These are phyloP conservation scores for Diploptera punctata DNA, from an alignment of 2,888 invertebrate species.

Conservation along the genomic window DNA sequence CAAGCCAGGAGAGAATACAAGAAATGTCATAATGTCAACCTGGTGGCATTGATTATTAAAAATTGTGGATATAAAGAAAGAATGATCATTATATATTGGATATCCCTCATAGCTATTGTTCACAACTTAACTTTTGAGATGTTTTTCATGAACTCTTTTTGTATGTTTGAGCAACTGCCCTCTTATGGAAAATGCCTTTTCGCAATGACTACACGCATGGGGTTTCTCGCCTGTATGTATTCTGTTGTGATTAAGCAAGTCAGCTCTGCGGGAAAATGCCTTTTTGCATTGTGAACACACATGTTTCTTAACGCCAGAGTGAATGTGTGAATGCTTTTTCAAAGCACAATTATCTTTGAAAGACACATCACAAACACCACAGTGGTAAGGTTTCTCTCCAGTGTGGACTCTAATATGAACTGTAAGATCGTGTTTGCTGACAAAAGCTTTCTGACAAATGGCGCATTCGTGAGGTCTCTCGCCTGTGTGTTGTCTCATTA, in stretches of 20 bases:
- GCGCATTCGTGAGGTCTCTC: background rate
- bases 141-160: background rate
- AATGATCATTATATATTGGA: no score
- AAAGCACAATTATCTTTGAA: conserved; percentile 3
- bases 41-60: no score
- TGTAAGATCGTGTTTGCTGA: background rate
- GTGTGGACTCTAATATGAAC: background rate
- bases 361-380: background rate
- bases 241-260: background rate
- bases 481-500: background rate
- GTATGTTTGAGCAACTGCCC: background rate
- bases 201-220: background rate
- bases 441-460: conserved; percentile 9
- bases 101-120: no score
- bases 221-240: background rate
- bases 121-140: no score
- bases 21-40: no score
- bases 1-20: no score
- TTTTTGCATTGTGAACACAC: background rate
- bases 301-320: background rate
- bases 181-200: background rate
- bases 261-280: background rate
- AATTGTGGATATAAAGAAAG: no score
- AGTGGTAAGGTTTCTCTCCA: background rate
- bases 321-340: background rate